Evolutionary conservation across 2,113 vertebrate genomes (phyloP).

Genomic region (Papio anubis): DNA sequence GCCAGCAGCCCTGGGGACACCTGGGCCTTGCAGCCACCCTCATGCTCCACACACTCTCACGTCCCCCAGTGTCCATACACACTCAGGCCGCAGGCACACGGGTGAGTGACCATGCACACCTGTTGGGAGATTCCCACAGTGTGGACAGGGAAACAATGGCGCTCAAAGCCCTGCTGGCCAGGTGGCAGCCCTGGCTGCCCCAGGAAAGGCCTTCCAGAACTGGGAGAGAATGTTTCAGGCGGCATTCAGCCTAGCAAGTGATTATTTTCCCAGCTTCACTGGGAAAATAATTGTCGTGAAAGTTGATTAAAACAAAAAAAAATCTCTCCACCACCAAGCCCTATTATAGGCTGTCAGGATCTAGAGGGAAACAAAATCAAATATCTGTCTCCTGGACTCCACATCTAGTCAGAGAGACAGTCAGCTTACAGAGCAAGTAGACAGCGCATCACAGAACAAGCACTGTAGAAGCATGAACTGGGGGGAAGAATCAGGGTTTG

Average conservation of each 20-base stretch:
- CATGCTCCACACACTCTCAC: accelerated
- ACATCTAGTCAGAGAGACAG: not conserved
- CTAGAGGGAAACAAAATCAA: not conserved
- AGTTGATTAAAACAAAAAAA: not conserved
- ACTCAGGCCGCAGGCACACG: not conserved
- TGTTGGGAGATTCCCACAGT: accelerated
- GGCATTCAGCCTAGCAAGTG: no score
- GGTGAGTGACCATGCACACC: not conserved
- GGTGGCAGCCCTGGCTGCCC: not conserved
- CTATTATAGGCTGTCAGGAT: not conserved
- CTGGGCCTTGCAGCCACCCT: not conserved
- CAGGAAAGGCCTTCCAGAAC: not conserved
- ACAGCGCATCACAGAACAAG: accelerated
- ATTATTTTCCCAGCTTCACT: not conserved
- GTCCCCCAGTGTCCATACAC: accelerated
- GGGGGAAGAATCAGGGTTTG: not conserved
- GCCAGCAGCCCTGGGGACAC: not conserved
- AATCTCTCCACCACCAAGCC: not conserved
- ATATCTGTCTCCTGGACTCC: not conserved
- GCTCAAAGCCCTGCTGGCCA: not conserved
- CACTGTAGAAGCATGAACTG: accelerated
- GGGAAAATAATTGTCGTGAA: not conserved
- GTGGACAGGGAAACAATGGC: not conserved
- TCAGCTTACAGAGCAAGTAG: not conserved
- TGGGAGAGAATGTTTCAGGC: not conserved